Evolutionary conservation across 2,888 invertebrate genomes (phyloP).

Genomic region (Agrochola circellaris): DNA sequence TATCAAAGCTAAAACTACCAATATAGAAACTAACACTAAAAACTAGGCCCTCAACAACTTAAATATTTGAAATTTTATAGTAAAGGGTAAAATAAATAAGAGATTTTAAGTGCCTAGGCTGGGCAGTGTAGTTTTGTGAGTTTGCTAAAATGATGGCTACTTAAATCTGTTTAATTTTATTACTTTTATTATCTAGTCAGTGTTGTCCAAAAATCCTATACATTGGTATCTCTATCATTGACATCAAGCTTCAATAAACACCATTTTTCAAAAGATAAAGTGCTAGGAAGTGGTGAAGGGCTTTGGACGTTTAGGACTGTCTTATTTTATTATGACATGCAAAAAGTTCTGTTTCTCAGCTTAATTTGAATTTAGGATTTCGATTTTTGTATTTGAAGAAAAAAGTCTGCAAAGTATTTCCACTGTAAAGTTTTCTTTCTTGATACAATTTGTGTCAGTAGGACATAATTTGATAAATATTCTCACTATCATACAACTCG

Average conservation of each 20-base stretch:
- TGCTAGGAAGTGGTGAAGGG: background rate
- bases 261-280: background rate
- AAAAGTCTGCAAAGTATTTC: background rate
- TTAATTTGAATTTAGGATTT: background rate
- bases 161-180: background rate
- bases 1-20: background rate
- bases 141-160: background rate
- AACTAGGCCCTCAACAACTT: background rate
- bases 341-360: background rate
- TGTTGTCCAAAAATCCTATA: background rate
- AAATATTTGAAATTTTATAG: no score
- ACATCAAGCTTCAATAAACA: background rate
- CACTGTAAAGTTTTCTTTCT: slow-evolving; percentile 14
- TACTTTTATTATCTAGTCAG: background rate
- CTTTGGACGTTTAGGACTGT: background rate
- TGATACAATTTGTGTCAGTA: slow-evolving; percentile 52
- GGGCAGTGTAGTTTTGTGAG: background rate
- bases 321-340: background rate
- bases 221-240: background rate
- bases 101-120: background rate
- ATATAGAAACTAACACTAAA: background rate
- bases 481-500: slow-evolving; percentile 40
- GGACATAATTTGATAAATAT: slow-evolving; percentile 59
- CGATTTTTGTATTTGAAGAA: background rate
- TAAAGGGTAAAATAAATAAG: no score